Evolutionary conservation across 2,113 vertebrate genomes (phyloP).

Genomic region (Pseudorectes ferrugineus): DNA sequence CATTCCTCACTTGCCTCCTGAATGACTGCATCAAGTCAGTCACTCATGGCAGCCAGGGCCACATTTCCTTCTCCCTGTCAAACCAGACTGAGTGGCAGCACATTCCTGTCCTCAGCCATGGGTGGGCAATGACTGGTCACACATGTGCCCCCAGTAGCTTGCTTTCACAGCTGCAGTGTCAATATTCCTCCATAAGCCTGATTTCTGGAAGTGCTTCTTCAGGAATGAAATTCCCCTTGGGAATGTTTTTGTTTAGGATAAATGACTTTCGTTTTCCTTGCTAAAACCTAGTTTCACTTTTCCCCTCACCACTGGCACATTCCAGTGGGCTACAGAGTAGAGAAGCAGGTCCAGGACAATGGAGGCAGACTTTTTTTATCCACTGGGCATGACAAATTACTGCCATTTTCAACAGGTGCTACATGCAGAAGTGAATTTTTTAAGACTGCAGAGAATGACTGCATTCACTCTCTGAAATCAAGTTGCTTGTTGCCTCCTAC

Average conservation of each 20-base stretch:
- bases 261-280: not conserved
- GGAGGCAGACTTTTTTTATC: not conserved
- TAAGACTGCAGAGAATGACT: not conserved
- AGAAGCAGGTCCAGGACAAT: not conserved
- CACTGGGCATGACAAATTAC: not conserved
- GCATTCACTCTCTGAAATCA: not conserved
- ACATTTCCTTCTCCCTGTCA: not conserved
- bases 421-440: not conserved
- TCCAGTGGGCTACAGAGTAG: not conserved
- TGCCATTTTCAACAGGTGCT: not conserved
- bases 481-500: not conserved
- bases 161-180: not conserved
- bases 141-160: not conserved
- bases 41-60: not conserved
- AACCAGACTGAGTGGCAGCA: accelerated
- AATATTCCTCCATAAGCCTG: not conserved
- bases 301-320: not conserved
- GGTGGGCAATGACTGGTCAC: not conserved
- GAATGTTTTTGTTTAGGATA: not conserved
- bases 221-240: not conserved
- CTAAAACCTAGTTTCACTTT: not conserved
- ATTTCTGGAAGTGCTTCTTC: not conserved
- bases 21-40: not conserved
- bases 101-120: accelerated
- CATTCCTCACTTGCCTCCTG: not conserved